phyloP scores from a whole-genome alignment of 2,113 vertebrate genomes.

The Turnix velox region DNA sequence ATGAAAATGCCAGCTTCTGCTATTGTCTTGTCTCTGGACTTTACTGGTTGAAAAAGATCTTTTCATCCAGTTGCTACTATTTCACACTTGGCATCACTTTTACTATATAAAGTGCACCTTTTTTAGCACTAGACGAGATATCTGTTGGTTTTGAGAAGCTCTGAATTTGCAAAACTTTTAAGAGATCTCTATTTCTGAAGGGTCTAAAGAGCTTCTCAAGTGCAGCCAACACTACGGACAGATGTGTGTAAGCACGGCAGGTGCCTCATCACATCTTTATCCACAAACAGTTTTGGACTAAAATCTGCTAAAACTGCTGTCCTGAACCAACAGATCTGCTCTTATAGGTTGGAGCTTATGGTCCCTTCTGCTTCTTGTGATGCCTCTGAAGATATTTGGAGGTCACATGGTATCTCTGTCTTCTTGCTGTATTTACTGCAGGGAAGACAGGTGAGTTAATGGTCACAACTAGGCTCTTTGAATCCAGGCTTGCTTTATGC shows the following conservation, averaged over 20 bases:
- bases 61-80: not conserved
- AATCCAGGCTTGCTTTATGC: not conserved
- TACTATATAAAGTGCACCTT: not conserved
- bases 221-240: not conserved
- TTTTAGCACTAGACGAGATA: not conserved
- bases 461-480: not conserved
- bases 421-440: not conserved
- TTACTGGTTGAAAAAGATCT: not conserved
- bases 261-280: not conserved
- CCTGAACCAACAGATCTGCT: not conserved
- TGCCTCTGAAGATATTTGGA: not conserved
- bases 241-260: fast-evolving
- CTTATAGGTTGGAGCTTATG: not conserved
- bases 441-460: not conserved
- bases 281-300: not conserved
- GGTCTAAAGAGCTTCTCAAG: not conserved
- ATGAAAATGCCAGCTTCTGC: not conserved
- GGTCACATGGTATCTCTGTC: fast-evolving
- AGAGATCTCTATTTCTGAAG: not conserved
- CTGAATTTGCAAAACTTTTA: not conserved
- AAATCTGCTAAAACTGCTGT: not conserved
- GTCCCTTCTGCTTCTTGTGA: not conserved
- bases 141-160: not conserved
- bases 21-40: not conserved
- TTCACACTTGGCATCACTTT: not conserved